Conservation (phyloP, 1,140 invertebrate species). For the Ganaspis sp. region DNA sequence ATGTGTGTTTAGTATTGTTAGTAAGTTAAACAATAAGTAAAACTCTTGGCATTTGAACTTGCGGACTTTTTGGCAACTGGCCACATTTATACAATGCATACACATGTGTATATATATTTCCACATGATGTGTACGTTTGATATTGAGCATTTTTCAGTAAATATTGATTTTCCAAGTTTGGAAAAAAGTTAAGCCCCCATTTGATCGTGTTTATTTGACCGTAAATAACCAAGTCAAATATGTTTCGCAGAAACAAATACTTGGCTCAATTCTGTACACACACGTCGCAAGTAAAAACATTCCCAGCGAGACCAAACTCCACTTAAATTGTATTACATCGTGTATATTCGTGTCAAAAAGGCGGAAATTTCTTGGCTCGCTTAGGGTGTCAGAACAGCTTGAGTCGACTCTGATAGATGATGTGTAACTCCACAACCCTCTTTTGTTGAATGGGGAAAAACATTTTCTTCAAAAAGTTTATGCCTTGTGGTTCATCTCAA, state of each 20-base stretch:
- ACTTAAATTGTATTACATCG: conserved; percentile 30
- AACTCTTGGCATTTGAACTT: conserved; percentile 13
- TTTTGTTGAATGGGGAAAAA: conserved; percentile 11
- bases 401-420: conserved; percentile 30
- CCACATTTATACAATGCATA: not conserved
- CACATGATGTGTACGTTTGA: not conserved
- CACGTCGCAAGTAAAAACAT: not conserved
- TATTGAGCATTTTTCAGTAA: not conserved
- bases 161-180: not conserved
- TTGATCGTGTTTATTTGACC: conserved; percentile 6
- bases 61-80: not conserved
- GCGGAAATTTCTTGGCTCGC: conserved; percentile 28
- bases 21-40: not conserved
- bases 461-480: conserved; percentile 4
- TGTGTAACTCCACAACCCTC: conserved; percentile 23
- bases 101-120: not conserved
- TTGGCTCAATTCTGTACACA: not conserved
- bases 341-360: conserved; percentile 30
- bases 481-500: conserved; percentile 7
- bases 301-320: conserved; percentile 22
- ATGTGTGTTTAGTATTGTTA: not conserved
- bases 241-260: not conserved
- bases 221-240: conserved; percentile 17
- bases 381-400: conserved; percentile 31
- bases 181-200: not conserved